Base-by-base conservation (phyloP, 1,140 invertebrate genomes). In the Drosophila mayri region DNA sequence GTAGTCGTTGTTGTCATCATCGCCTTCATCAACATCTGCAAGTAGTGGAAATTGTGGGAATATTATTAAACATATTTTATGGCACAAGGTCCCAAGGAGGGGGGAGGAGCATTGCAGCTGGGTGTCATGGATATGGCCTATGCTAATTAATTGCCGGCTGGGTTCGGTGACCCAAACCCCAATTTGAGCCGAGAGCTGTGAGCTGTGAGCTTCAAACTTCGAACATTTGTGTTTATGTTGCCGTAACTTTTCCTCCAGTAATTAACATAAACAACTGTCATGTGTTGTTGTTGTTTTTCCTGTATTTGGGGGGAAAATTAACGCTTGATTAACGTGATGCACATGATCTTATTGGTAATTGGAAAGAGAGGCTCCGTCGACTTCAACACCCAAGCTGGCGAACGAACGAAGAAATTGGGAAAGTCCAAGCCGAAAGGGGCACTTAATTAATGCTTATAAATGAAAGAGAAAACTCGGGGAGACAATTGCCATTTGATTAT, bases 181-280 rank as follows among this genome's bases (percentile, higher is more conserved):
- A 76, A 79, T 76, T 85, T 61, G 72, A 68, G 38, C 62, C 11
- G 18, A 16, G 37, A 57, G 62, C 18, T 28, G 9, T 18, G 4
- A 30, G 44, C 18, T 28, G 9, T 30, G 4, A 30, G 47, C 47
- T 32, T 50, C 30, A 32, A 50, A 50, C 49, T 50, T 32, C 22
- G 38, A 37, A n/a, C 37, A 54, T 54, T 35, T 68, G 28, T 68
- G 60, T 50, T 22, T 70, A 30, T 70, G 32, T 41, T 37, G 30
- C 46, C 43, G 63, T 71, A 79, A 79, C 76, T 85, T 62, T 74
- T 55, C 12, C 50, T 55, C 35, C 18, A 70, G 65, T 70, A 86
- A 86, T 86, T 87, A 86, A 79, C 82, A 86, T 86, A 86, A 86
- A 76, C 82, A 86, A 86, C 82, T 76, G 82, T 76, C 74, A 78